A percentile compares a stretch with the other conserved stretches of the same genome.
phyloP scores from a whole-genome alignment of 92 coral and sea anemone species.

The Epizoanthus scotinus region DNA sequence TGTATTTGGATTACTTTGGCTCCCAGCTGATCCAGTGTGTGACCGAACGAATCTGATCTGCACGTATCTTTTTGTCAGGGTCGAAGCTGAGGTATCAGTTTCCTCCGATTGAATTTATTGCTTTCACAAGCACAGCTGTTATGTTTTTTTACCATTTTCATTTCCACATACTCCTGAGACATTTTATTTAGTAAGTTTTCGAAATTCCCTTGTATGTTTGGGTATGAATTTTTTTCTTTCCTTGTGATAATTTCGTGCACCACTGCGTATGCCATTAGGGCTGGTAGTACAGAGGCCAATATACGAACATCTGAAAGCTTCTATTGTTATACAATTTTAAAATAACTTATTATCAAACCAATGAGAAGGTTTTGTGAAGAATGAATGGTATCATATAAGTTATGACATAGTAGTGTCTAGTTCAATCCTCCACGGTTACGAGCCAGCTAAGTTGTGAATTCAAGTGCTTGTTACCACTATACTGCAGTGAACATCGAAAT shows the following conservation, averaged over 20 bases:
- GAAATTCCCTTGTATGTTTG: too few species aligned
- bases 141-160: background rate
- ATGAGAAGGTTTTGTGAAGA: background rate
- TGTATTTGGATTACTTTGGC: background rate
- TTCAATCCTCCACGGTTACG: background rate
- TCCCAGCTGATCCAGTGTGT: slow-evolving; percentile 8
- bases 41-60: background rate
- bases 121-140: slow-evolving; percentile 26
- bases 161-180: background rate
- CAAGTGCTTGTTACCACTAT: slow-evolving; percentile 15
- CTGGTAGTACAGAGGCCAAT: slow-evolving; percentile 16
- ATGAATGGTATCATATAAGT: slow-evolving; percentile 19
- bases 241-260: slow-evolving; percentile 1
- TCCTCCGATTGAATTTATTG: background rate
- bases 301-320: slow-evolving; percentile 11
- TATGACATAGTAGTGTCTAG: background rate
- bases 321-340: slow-evolving; percentile 10
- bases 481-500: background rate
- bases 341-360: slow-evolving; percentile 20
- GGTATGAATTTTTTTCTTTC: background rate
- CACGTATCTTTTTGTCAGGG: background rate
- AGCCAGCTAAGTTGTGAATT: slow-evolving; percentile 1
- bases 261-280: background rate
- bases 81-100: slow-evolving; percentile 8
- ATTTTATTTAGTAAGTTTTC: too few species aligned